Conservation (phyloP, 2,888 invertebrate species). For the Brachynemurus nebulosus region DNA sequence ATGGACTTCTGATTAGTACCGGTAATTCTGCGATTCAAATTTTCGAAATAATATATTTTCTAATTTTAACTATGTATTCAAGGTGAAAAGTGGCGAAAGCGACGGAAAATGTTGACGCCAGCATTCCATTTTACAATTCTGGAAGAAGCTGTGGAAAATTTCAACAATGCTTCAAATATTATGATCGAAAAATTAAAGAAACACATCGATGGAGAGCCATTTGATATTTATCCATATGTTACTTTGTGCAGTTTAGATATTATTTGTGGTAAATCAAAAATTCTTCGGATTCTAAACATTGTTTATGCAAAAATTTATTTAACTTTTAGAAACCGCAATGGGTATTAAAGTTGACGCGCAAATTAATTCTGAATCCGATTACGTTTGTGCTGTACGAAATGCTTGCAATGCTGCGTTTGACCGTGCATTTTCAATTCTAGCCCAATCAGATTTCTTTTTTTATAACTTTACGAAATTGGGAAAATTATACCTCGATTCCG, state of each 20-base stretch:
- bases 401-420: constrained; percentile 21
- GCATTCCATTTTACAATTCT: constrained; percentile 68
- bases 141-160: constrained; percentile 54
- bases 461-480: constrained; percentile 40
- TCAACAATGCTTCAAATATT: constrained; percentile 46
- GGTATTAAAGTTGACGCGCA: constrained; percentile 48
- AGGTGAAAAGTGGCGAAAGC: constrained; percentile 46
- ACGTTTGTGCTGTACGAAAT: constrained; percentile 40
- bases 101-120: constrained; percentile 60
- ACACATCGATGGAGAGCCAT: constrained; percentile 28
- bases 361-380: constrained; percentile 40
- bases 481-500: constrained; percentile 34
- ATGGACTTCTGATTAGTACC: constrained; percentile 18
- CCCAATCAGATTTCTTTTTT: constrained; percentile 35
- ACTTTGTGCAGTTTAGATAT: constrained; percentile 25
- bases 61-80: constrained; percentile 16
- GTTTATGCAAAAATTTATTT: too few species aligned
- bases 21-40: too few species aligned
- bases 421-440: constrained; percentile 30
- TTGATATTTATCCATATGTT: constrained; percentile 24
- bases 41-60: too few species aligned
- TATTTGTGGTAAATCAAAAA: constrained; percentile 27
- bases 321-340: constrained; percentile 56
- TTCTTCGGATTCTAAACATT: too few species aligned
- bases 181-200: constrained; percentile 39